A percentile compares a stretch with the other conserved stretches of the same genome.
Conservation (phyloP, 2,113 vertebrate species). For the Epinephelus moara region DNA sequence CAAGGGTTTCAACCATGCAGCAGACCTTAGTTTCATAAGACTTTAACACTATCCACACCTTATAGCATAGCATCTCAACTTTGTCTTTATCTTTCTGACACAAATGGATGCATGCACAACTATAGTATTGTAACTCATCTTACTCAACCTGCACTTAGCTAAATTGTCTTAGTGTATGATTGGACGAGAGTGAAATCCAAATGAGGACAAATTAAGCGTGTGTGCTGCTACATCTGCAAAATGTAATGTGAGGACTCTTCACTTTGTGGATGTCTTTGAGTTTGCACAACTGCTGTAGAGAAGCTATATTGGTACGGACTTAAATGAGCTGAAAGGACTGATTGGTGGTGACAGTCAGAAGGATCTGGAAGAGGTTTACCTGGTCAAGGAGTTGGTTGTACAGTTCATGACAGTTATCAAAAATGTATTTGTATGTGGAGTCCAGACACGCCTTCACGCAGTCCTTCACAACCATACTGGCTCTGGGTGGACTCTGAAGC, state of each 20-base stretch:
- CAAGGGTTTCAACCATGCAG: neutral
- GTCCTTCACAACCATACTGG: conserved; percentile 95
- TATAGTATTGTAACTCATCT: neutral
- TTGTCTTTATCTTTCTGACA: neutral
- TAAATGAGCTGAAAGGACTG: neutral
- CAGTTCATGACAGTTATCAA: conserved; percentile 97
- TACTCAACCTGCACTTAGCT: neutral
- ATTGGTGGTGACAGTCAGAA: neutral
- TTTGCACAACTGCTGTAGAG: too few relatives aligned
- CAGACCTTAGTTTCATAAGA: neutral
- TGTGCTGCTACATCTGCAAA: neutral
- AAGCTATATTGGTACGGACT: neutral
- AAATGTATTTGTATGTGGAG: conserved; percentile 97
- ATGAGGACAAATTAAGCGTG: neutral
- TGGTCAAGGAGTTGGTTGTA: conserved; percentile 95
- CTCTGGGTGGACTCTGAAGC: conserved; percentile 94
- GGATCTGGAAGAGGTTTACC: conserved; percentile 81
- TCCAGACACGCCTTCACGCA: conserved; percentile 96
- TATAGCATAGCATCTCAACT: neutral
- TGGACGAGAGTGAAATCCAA: neutral
- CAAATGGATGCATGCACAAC: neutral
- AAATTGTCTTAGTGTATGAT: neutral
- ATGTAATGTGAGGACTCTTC: neutral
- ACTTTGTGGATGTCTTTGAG: too few relatives aligned
- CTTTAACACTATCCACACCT: neutral